These are phyloP conservation scores for Chymomyza costata DNA, from an alignment of 1,140 invertebrate species.

Conservation along the genomic window DNA sequence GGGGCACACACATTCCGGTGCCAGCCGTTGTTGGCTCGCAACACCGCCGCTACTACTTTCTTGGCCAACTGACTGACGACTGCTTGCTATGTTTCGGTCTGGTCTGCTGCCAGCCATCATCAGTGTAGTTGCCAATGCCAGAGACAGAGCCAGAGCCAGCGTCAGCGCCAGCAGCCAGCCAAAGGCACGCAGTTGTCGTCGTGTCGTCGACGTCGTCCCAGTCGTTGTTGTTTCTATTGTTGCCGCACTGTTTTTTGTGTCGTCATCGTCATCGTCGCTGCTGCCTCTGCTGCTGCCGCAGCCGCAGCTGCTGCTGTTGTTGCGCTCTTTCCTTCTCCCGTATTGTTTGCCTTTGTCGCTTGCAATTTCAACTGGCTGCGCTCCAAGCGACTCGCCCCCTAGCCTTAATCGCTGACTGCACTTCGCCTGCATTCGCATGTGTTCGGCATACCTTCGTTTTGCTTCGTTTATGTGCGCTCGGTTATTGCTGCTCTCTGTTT, in stretches of 20 bases:
- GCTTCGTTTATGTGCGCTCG: slow-evolving; percentile 16
- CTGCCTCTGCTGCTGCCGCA: slow-evolving; percentile 9
- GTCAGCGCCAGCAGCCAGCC: slow-evolving; percentile 7
- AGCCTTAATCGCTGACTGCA: neutral
- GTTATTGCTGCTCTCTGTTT: slow-evolving; percentile 26
- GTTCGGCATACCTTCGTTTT: slow-evolving; percentile 17
- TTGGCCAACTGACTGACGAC: slow-evolving; percentile 75
- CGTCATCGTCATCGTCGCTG: slow-evolving; percentile 47
- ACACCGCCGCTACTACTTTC: slow-evolving; percentile 74
- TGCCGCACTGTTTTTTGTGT: slow-evolving; percentile 53
- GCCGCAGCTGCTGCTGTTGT: slow-evolving; percentile 3
- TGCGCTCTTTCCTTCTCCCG: slow-evolving; percentile 6
- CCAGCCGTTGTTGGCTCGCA: slow-evolving; percentile 72
- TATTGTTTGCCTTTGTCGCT: slow-evolving; percentile 22
- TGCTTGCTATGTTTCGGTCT: slow-evolving; percentile 41
- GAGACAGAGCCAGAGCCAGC: slow-evolving; percentile 6
- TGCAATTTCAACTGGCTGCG: slow-evolving; percentile 59
- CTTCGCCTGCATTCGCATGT: slow-evolving; percentile 11
- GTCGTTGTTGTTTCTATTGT: slow-evolving; percentile 25
- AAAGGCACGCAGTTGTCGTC: neutral
- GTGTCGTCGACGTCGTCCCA: slow-evolving; percentile 32
- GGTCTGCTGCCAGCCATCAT: slow-evolving; percentile 60
- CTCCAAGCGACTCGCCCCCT: slow-evolving; percentile 51
- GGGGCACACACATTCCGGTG: slow-evolving; percentile 51
- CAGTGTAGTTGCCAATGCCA: too few species aligned